Evolutionary conservation across 1,140 invertebrate species (phyloP).

Genomic region (Conus ventricosus): DNA sequence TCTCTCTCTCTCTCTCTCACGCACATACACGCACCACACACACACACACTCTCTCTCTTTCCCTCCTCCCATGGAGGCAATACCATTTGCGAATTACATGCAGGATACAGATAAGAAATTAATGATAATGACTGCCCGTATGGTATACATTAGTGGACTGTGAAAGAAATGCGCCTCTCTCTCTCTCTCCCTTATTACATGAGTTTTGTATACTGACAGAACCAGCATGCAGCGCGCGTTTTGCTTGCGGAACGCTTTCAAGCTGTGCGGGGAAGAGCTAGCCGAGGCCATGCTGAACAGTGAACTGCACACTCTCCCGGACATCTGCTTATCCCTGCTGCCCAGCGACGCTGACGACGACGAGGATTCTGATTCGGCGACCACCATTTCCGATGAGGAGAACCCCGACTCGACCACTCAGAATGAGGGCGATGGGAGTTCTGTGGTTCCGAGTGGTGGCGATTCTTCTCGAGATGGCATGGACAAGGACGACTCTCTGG

Average conservation of each 20-base stretch:
- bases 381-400: not conserved
- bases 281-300: slow-evolving; percentile 21
- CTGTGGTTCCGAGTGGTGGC: not conserved
- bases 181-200: not conserved
- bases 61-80: no score
- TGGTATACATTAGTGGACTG: not conserved
- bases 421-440: no score
- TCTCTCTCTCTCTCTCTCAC: no score
- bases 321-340: slow-evolving; percentile 25
- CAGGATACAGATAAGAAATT: not conserved
- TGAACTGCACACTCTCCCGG: slow-evolving; percentile 20
- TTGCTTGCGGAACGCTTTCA: slow-evolving; percentile 13
- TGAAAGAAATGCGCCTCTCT: not conserved
- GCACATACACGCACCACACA: no score
- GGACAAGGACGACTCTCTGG: not conserved
- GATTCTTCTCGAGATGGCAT: not conserved
- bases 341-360: not conserved
- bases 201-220: not conserved
- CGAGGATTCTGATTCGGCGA: not conserved
- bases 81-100: no score
- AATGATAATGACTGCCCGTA: not conserved
- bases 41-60: no score
- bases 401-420: not conserved
- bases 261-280: not conserved
- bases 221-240: slow-evolving; percentile 2